phyloP scores from a whole-genome alignment of 2,797 vertebrate genomes.

The Cuniculus paca region DNA sequence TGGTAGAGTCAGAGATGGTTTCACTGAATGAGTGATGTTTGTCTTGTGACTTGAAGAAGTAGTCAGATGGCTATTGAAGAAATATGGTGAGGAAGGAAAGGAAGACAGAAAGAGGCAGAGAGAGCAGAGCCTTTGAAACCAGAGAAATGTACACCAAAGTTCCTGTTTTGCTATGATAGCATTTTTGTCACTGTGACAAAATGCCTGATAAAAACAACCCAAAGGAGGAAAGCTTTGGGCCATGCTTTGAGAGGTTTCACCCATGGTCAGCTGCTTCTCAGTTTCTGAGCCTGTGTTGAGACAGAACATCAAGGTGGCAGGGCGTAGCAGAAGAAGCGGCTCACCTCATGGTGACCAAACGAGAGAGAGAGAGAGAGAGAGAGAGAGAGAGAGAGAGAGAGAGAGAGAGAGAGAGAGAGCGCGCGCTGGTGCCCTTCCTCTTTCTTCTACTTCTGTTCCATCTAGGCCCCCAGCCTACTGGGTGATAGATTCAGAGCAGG shows the following conservation, averaged over 20 bases:
- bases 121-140: neutral
- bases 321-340: neutral
- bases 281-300: neutral
- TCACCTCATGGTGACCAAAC: neutral
- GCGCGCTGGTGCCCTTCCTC: neutral
- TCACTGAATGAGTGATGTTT: neutral
- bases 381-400: neutral
- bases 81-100: neutral
- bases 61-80: slow-evolving; percentile 11
- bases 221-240: neutral
- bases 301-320: neutral
- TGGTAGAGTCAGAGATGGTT: neutral
- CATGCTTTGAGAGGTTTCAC: neutral
- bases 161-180: neutral
- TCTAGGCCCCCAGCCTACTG: neutral
- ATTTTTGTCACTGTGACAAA: neutral
- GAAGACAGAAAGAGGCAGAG: neutral
- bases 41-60: neutral
- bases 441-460: neutral
- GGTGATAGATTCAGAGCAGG: neutral
- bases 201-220: neutral
- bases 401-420: neutral
- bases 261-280: too few relatives aligned
- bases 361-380: neutral
- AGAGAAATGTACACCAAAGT: neutral